Base-by-base conservation (phyloP, 1,140 invertebrate species). In the Drosophila nikananu region DNA sequence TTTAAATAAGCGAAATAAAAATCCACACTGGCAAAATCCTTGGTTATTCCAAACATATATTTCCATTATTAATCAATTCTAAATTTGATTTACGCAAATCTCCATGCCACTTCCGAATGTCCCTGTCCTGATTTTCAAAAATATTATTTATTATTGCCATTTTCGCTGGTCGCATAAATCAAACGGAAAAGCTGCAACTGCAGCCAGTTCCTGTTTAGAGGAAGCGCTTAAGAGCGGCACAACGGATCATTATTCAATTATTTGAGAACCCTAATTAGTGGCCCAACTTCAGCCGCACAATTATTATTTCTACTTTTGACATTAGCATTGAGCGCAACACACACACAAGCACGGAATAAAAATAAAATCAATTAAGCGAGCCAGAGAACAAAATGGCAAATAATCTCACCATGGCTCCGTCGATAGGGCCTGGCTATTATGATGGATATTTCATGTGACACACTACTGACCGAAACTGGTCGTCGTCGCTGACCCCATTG, bases 361-460 rank as follows among this genome's bases (percentile, higher is more conserved):
- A 78, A 79, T 60, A 37, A 82, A 86, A 80, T 86, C 83, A 82
- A 86, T 86, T 86, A 86, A 65, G 55, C 51, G 48, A 57, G 15
- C 66, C 77, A 66, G 35, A 42, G 58, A 30, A 59, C 66, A 55
- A 37, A 39, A 72, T 65, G 55, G 66, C 60, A 60, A 73, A 83
- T 75, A 83, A 83, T 79, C 76, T 63, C 55, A 42, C 25, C 46
- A 44, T 44, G 37, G 30, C 54, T 23, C 17, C 51, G 48, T 30
- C 55, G 39, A 48, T 32, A n/a, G 39, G 62, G 52, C 46, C 54
- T 57, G 64, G 66, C 64, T 44, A 80, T 71, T 51, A 41, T 86
- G 77, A 87, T 83, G 81, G 70, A 90, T 84, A 79, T 90, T 81
- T 89, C 52, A 89, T 79, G 51, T 79, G 78, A 66, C 70, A 63